Evolutionary conservation across 2,888 invertebrate genomes (phyloP), one percentile per base, ranked within the genome.

Genomic region (Tipula vernalis): DNA sequence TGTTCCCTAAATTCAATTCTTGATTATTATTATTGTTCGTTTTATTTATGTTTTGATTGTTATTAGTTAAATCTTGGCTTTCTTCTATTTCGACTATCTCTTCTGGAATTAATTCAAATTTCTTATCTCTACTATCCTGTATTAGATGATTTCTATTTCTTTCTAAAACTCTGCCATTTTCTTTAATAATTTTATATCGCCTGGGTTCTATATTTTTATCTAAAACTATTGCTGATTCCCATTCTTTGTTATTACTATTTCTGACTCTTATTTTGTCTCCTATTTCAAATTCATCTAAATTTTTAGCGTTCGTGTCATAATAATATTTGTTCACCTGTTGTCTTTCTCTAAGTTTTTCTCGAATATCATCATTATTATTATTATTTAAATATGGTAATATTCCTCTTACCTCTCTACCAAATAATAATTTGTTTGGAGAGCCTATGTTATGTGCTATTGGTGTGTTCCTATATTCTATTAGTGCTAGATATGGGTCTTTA

Each of bases 391-490:
- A 36, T n/a, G 36, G 83, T 36, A 83, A 36, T 36, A 83, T 1
- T 3, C 83, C 36, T 12, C 39, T 83, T 0, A 83, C 36, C 0
- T 83, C 36, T 83, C 36, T 5, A 1, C 83, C 83, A 88, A 1
- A 28, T 28, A 28, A 28, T 28, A 28, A 28, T 28, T 28, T 28
- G 28, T 28, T 28, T 28, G 28, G 86, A 5, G 87, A 87, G 39
- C 87, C 86, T 36, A 88, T 86, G 13, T 87, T 87, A 47, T 88
- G 85, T 10, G 83, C 5, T 10, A 83, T 83, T 2, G 83, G 83
- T 18, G 36, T 83, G 3, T 83, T 83, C 0, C 83, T 0, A 83
- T 83, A 83, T 83, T 83, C 83, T 10, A 83, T 6, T 3, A 83
- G 12, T 4, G 83, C 83, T 18, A 83, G 2, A 4, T 28, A 83